These are phyloP conservation scores for Perizoma affinitatum DNA, from an alignment of 2,888 invertebrate species.

Conservation along the genomic window DNA sequence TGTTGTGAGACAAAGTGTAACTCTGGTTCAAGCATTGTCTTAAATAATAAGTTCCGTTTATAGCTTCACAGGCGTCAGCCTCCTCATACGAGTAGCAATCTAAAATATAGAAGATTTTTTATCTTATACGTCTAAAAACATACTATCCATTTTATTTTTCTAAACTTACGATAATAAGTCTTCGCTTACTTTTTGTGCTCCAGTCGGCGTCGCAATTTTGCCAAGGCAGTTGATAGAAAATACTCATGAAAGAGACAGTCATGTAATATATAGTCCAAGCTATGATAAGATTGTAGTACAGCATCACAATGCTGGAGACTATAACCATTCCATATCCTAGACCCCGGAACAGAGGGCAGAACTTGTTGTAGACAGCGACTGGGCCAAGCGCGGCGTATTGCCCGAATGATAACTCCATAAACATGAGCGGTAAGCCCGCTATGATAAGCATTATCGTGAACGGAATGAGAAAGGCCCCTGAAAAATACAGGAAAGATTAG, in stretches of 20 bases:
- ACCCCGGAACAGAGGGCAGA: conserved; percentile 90
- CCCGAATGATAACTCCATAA: conserved; percentile 93
- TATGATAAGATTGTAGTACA: conserved; percentile 90
- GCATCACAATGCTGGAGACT: conserved; percentile 89
- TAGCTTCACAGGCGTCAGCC: conserved; percentile 84
- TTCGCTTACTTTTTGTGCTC: conserved; percentile 86
- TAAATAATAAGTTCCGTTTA: conserved; percentile 87
- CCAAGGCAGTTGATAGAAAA: conserved; percentile 88
- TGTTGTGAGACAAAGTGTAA: conserved; percentile 80
- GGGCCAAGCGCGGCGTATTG: conserved; percentile 92
- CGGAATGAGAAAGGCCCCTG: conserved; percentile 93
- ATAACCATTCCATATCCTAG: conserved; percentile 90
- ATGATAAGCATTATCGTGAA: conserved; percentile 92
- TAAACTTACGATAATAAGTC: not conserved
- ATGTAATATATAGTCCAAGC: conserved; percentile 92
- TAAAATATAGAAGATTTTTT: conserved; percentile 51
- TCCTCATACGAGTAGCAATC: conserved; percentile 88
- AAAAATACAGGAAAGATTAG: conserved; percentile 37
- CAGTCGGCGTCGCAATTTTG: conserved; percentile 88
- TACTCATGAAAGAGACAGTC: conserved; percentile 85
- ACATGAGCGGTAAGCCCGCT: conserved; percentile 92
- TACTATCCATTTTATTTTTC: not conserved
- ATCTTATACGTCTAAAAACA: too few relatives aligned
- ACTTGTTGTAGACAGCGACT: conserved; percentile 91
- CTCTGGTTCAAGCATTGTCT: conserved; percentile 85